A percentile compares a stretch with the other conserved stretches of the same genome.
Conservation (phyloP, 2,113 vertebrate genomes). For the Eurystomus gularis region DNA sequence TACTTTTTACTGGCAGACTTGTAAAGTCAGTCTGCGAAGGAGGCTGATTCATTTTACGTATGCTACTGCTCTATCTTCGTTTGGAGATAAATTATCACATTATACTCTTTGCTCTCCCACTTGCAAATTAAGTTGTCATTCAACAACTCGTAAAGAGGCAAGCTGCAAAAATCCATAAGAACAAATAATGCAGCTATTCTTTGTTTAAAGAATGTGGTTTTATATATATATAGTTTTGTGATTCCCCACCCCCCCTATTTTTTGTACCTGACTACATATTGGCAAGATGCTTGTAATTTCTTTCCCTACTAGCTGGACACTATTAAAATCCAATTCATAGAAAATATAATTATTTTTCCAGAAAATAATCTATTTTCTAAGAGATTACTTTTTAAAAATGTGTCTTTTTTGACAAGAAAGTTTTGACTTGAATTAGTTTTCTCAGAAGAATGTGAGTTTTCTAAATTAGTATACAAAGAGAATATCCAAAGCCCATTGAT, state of each 20-base stretch:
- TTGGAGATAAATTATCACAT: slow-evolving; percentile 19
- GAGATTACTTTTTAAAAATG: neutral
- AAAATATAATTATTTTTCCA: neutral
- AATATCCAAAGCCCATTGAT: neutral
- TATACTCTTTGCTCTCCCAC: slow-evolving; percentile 34
- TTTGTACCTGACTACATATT: neutral
- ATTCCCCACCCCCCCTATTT: neutral
- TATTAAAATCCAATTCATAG: neutral
- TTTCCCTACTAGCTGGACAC: neutral
- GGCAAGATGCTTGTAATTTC: neutral
- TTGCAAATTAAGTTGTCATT: slow-evolving; percentile 59
- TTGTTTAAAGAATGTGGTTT: neutral
- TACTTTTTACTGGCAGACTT: neutral
- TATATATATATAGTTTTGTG: neutral
- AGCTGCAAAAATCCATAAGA: neutral
- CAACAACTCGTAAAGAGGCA: slow-evolving; percentile 14
- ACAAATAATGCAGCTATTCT: neutral
- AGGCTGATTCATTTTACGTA: neutral
- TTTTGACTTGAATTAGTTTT: neutral
- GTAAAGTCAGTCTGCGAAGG: neutral
- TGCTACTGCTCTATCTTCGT: neutral
- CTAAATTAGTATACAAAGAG: neutral
- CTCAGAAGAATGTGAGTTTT: neutral
- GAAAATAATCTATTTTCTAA: neutral
- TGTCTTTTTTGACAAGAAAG: neutral